A percentile compares a stretch with the other conserved stretches of the same genome.
phyloP scores from a whole-genome alignment of 1,140 invertebrate genomes.

The Saxidomus purpurata region DNA sequence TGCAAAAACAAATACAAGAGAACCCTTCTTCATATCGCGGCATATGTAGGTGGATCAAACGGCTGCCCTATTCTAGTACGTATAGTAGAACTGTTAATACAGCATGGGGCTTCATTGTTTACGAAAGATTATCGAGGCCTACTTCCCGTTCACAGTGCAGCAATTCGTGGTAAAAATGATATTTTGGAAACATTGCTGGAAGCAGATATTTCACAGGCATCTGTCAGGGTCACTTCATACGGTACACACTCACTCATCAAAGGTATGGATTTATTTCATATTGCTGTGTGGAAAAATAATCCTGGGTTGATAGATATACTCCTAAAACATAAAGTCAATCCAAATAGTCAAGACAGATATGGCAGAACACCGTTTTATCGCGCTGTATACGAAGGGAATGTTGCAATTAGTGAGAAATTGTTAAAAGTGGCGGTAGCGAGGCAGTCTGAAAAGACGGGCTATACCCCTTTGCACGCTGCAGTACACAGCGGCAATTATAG shows the following conservation, averaged over 20 bases:
- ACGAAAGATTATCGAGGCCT: slow-evolving; percentile 41
- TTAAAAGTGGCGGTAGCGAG: not conserved
- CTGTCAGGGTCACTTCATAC: slow-evolving; percentile 20
- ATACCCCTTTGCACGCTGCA: slow-evolving; percentile 22
- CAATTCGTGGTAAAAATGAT: not conserved
- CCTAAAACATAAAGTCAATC: not conserved
- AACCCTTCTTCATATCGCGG: slow-evolving; percentile 37
- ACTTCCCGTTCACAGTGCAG: slow-evolving; percentile 36
- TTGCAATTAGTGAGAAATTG: not conserved
- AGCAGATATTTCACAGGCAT: not conserved
- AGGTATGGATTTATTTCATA: slow-evolving; percentile 36
- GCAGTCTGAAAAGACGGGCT: not conserved
- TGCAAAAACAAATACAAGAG: slow-evolving; percentile 22
- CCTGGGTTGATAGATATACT: not conserved
- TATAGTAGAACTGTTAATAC: not conserved
- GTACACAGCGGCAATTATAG: not conserved
- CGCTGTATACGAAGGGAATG: not conserved
- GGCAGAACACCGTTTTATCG: not conserved
- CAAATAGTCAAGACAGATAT: slow-evolving; percentile 17
- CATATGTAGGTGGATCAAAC: not conserved
- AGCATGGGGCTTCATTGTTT: not conserved
- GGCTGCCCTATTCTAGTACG: no score
- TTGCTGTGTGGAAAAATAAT: slow-evolving; percentile 38
- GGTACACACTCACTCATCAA: slow-evolving; percentile 33
- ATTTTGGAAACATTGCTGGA: slow-evolving; percentile 9